Evolutionary conservation across 64 coral and sea anemone species (phyloP).

Genomic region (Montipora sp.): DNA sequence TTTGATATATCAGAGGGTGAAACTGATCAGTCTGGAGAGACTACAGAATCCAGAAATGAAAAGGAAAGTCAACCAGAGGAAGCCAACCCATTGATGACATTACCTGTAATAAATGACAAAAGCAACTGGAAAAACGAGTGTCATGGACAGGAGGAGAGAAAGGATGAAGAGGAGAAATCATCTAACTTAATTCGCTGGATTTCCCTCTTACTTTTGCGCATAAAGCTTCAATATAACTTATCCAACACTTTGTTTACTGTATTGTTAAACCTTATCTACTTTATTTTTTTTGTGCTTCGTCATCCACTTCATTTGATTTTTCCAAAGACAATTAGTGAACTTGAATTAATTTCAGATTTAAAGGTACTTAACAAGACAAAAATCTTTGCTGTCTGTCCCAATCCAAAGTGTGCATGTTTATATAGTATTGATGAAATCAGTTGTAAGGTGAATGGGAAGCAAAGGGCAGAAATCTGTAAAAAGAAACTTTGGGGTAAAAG

Average conservation of each 20-base stretch:
- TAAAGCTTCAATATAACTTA: not conserved
- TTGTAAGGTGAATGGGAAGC: not conserved
- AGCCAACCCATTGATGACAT: too few species aligned
- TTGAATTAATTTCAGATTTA: not conserved
- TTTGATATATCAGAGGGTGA: too few species aligned
- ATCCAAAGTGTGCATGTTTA: not conserved
- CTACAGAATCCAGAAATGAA: too few species aligned
- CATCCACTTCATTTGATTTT: not conserved
- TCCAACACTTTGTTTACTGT: not conserved
- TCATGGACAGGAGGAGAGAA: not conserved
- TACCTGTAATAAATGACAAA: too few species aligned
- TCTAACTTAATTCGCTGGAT: not conserved
- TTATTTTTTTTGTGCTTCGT: not conserved
- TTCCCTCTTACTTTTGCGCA: not conserved
- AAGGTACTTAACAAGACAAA: not conserved
- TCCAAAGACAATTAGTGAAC: not conserved
- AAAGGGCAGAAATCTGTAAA: too few species aligned
- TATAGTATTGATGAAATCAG: not conserved
- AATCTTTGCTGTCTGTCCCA: constrained; percentile 1
- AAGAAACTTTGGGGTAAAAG: too few species aligned
- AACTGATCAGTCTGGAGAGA: too few species aligned
- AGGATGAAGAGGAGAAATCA: not conserved
- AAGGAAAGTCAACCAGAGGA: too few species aligned
- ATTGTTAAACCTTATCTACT: not conserved
- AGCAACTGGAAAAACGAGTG: too few species aligned